Conservation (phyloP, 2,113 vertebrate species). For the Odobenus rosmarus region DNA sequence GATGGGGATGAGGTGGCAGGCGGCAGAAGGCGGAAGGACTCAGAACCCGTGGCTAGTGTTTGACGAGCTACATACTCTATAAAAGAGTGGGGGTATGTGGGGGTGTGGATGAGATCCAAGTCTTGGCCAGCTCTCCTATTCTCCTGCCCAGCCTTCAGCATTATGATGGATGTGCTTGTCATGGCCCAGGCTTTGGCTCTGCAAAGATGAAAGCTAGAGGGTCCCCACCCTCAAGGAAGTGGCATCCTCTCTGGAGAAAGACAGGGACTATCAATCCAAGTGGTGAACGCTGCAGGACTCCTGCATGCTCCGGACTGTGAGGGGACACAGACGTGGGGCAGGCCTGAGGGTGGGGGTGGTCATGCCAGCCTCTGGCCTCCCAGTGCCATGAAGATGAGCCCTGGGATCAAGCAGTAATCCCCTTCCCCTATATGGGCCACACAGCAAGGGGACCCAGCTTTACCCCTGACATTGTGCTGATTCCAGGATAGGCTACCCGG, state of each 20-base stretch:
- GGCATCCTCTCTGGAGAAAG: background rate
- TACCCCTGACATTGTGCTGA: background rate
- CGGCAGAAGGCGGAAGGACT: too few species aligned
- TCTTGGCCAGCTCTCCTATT: background rate
- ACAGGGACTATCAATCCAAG: too few species aligned
- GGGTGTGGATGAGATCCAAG: background rate
- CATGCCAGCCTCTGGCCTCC: background rate
- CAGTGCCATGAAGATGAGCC: accelerated
- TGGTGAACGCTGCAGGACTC: background rate
- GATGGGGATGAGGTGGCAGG: background rate
- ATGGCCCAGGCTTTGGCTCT: background rate
- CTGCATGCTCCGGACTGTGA: background rate
- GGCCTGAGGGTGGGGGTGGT: background rate
- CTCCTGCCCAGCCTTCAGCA: background rate
- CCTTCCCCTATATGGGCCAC: background rate
- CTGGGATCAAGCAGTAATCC: background rate
- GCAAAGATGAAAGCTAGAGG: background rate
- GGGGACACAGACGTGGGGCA: accelerated
- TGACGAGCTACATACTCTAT: background rate
- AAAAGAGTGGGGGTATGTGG: background rate
- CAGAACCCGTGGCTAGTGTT: background rate
- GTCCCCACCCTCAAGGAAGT: background rate
- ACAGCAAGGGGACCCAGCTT: background rate
- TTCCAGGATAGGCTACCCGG: background rate
- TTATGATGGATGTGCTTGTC: background rate